phyloP scores from a whole-genome alignment of 2,888 invertebrate genomes.

The Heliothis peltigera region DNA sequence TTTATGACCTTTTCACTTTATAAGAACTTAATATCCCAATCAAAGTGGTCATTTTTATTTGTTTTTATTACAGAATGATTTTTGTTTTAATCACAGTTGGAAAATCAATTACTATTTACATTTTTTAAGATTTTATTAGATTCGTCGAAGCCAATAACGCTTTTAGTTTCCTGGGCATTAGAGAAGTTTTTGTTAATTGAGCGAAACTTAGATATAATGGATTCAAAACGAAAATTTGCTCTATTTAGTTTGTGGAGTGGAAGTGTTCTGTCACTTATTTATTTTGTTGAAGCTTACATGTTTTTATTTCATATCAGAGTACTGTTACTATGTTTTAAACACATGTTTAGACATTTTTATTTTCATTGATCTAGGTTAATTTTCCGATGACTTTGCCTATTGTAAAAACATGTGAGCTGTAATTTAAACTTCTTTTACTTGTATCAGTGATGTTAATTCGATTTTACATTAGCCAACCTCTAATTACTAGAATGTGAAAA shows the following conservation, averaged over 20 bases:
- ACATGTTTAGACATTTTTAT: conserved; percentile 45
- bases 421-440: conserved; percentile 43
- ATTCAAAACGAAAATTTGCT: conserved; percentile 49
- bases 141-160: conserved; percentile 58
- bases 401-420: conserved; percentile 60
- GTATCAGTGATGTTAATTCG: conserved; percentile 40
- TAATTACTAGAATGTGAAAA: conserved; percentile 49
- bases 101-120: conserved; percentile 79
- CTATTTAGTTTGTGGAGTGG: conserved; percentile 51
- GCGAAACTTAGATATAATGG: conserved; percentile 59
- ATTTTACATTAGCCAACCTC: conserved; percentile 43
- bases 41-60: conserved; percentile 77
- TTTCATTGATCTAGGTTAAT: conserved; percentile 50
- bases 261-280: conserved; percentile 54
- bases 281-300: conserved; percentile 62
- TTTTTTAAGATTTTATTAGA: conserved; percentile 74
- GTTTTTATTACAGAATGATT: conserved; percentile 77
- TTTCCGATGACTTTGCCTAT: conserved; percentile 45
- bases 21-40: conserved; percentile 75
- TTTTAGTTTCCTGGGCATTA: conserved; percentile 71
- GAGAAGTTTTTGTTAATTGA: conserved; percentile 72
- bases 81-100: conserved; percentile 77
- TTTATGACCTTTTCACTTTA: conserved; percentile 72
- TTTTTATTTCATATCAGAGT: conserved; percentile 56
- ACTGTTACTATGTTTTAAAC: conserved; percentile 48